phyloP scores from a whole-genome alignment of 2,113 vertebrate genomes.

The Zosterops borbonicus region DNA sequence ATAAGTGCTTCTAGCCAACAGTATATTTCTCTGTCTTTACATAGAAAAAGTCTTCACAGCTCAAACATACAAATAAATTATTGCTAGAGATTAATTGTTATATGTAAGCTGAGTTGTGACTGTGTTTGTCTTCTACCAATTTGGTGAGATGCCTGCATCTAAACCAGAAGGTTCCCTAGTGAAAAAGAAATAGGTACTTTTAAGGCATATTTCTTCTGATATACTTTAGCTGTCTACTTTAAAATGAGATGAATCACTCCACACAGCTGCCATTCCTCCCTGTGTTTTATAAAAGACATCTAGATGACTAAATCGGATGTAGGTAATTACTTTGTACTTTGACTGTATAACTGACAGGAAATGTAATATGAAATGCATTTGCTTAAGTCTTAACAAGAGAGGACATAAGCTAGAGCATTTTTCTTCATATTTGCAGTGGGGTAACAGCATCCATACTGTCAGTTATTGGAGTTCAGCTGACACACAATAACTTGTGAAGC shows the following conservation, averaged over 20 bases:
- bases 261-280: constrained; percentile 44
- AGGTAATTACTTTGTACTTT: constrained; percentile 61
- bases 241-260: constrained; percentile 46
- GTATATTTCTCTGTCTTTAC: background rate
- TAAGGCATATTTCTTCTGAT: background rate
- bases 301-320: constrained; percentile 59
- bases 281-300: constrained; percentile 28
- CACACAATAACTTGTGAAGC: constrained; percentile 7
- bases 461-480: constrained; percentile 18
- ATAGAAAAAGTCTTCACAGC: background rate
- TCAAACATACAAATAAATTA: background rate
- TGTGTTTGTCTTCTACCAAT: background rate
- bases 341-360: constrained; percentile 46
- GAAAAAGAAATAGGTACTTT: background rate
- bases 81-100: background rate
- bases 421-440: constrained; percentile 21
- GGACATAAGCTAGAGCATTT: constrained; percentile 20
- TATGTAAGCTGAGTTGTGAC: background rate
- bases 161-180: background rate
- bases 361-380: constrained; percentile 55
- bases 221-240: constrained; percentile 30
- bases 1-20: background rate
- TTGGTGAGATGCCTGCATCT: background rate
- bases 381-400: constrained; percentile 45
- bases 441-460: background rate